phyloP scores from a whole-genome alignment of 2,888 invertebrate genomes.

The Tipula confusa region DNA sequence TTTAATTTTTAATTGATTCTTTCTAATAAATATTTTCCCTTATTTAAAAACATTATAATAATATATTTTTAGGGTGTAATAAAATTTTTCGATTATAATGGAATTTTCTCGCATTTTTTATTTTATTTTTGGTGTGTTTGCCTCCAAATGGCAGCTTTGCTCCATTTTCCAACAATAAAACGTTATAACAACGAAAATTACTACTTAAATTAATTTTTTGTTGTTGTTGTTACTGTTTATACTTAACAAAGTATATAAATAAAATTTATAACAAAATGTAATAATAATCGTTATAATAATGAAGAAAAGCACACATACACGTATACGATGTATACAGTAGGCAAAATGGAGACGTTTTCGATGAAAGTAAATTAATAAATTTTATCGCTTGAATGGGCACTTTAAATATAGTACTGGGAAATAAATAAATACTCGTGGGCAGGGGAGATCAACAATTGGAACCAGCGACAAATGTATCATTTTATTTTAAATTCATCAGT shows the following conservation, averaged over 20 bases:
- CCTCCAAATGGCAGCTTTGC: background rate
- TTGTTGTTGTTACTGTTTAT: background rate
- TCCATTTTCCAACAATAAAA: background rate
- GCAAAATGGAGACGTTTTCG: background rate
- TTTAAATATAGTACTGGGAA: too few relatives aligned
- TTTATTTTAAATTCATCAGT: too few relatives aligned
- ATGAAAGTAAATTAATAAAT: too few relatives aligned
- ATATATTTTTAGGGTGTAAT: constrained; percentile 12
- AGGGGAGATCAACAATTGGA: too few relatives aligned
- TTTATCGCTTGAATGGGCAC: too few relatives aligned
- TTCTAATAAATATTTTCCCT: background rate
- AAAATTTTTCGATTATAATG: constrained; percentile 20
- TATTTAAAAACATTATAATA: background rate
- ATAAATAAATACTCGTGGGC: too few relatives aligned
- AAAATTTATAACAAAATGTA: too few relatives aligned
- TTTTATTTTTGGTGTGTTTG: background rate
- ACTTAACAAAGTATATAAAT: too few relatives aligned
- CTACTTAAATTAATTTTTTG: background rate
- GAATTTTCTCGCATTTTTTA: background rate
- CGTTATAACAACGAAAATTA: background rate
- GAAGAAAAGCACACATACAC: too few relatives aligned
- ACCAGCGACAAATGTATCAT: too few relatives aligned
- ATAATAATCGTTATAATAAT: too few relatives aligned
- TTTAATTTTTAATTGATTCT: too few relatives aligned
- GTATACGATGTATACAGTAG: background rate